Conservation (phyloP, 2,888 invertebrate genomes). For the Athalia circularis region DNA sequence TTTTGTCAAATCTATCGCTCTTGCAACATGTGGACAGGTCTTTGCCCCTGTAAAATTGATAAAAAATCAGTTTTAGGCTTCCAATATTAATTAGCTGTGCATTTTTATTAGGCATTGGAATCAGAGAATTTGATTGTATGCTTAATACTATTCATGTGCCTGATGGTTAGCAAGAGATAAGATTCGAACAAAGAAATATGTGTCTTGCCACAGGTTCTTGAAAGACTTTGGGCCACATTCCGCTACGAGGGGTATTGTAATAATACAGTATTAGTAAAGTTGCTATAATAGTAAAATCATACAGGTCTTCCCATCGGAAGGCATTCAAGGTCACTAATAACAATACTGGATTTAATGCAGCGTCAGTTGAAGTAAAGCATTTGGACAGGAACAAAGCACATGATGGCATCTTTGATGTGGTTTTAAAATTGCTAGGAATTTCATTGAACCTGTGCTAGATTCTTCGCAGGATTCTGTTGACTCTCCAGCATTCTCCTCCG, state of each 20-base stretch:
- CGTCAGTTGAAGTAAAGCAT: background rate
- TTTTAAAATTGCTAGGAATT: background rate
- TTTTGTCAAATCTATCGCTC: conserved; percentile 80
- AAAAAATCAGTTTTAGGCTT: background rate
- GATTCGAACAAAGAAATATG: background rate
- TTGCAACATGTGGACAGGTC: conserved; percentile 82
- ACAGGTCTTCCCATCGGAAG: background rate
- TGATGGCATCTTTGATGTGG: conserved; percentile 6
- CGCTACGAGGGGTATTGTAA: background rate
- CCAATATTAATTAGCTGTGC: background rate
- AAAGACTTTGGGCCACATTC: too few relatives aligned
- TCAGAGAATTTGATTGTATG: background rate
- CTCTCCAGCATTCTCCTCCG: conserved; percentile 79
- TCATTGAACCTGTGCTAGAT: conserved; percentile 62
- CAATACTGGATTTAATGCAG: too few relatives aligned
- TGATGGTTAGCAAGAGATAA: background rate
- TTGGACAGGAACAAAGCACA: conserved; percentile 3
- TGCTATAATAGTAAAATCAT: background rate
- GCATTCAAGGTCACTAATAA: background rate
- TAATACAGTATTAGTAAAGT: too few relatives aligned
- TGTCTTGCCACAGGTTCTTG: background rate
- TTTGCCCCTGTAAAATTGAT: conserved; percentile 49
- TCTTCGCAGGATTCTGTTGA: conserved; percentile 86
- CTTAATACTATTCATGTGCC: too few relatives aligned
- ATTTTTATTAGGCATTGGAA: background rate